These are phyloP conservation scores for Leptopterna dolabrata DNA, from an alignment of 2,888 invertebrate genomes.

Conservation along the genomic window DNA sequence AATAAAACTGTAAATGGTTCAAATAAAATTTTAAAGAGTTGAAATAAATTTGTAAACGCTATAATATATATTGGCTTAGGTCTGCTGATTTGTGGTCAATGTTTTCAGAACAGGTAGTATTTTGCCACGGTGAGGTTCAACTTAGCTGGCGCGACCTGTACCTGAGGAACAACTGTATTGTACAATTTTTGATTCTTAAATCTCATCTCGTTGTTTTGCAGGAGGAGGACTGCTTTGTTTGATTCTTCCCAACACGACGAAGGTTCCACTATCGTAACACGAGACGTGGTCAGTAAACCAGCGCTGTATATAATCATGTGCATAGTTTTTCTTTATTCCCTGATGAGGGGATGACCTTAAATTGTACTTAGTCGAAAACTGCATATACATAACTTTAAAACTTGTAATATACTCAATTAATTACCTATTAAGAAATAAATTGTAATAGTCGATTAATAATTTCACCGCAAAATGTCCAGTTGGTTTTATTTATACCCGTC, in stretches of 20 bases:
- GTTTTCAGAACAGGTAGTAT: too few species aligned
- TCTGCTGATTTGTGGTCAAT: too few species aligned
- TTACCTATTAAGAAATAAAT: background rate
- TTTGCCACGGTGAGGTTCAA: too few species aligned
- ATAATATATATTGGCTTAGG: too few species aligned
- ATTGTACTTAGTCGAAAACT: conserved; percentile 39
- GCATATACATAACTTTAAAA: background rate
- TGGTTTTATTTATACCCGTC: background rate
- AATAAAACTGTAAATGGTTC: too few species aligned
- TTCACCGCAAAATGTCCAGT: background rate
- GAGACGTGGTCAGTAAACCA: background rate
- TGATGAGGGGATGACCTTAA: background rate
- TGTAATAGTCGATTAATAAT: background rate
- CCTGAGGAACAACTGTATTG: too few species aligned
- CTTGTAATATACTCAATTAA: conserved; percentile 26
- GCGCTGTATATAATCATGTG: background rate
- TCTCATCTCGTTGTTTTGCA: conserved; percentile 61
- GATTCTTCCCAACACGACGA: conserved; percentile 89
- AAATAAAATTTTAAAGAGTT: too few species aligned
- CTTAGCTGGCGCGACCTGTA: too few species aligned
- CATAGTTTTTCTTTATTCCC: background rate
- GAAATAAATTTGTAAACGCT: too few species aligned
- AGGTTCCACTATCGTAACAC: conserved; percentile 76
- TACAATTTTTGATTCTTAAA: too few species aligned
- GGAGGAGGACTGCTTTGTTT: conserved; percentile 89